Evolutionary conservation across 2,113 vertebrate species (phyloP).

Genomic region (Girardinichthys multiradiatus): DNA sequence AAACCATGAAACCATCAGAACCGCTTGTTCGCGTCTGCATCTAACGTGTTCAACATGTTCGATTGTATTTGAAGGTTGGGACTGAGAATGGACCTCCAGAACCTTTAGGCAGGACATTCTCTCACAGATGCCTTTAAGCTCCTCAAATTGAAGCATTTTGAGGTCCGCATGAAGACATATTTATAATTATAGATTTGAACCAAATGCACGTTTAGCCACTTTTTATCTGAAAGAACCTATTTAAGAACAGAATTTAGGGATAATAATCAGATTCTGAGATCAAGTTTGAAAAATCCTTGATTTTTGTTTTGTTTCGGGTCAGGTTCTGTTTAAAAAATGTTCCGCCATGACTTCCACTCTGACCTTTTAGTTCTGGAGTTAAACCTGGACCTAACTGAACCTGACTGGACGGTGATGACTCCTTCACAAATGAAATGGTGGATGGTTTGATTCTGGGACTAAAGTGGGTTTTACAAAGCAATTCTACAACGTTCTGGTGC

Average conservation of each 20-base stretch:
- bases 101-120: constrained; percentile 1
- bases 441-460: neutral
- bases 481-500: neutral
- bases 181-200: constrained; percentile 83
- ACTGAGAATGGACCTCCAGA: constrained; percentile 5
- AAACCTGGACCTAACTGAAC: neutral
- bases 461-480: neutral
- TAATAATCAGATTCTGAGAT: neutral
- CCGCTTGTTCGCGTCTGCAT: constrained; percentile 58
- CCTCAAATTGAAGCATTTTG: constrained; percentile 74
- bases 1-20: neutral
- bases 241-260: constrained; percentile 6
- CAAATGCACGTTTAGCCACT: constrained; percentile 75
- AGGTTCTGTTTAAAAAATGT: no score
- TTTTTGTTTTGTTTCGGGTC: no score
- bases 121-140: constrained; percentile 55
- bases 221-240: constrained; percentile 73
- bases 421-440: neutral
- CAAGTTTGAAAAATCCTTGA: neutral
- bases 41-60: no score
- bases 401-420: neutral
- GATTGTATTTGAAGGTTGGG: constrained; percentile 3
- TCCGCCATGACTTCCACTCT: no score
- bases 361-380: neutral
- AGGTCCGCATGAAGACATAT: constrained; percentile 76